Evolutionary conservation across 2,888 invertebrate genomes (phyloP), one percentile per base, ranked within the genome.

Genomic region (Enchytraeus crypticus): DNA sequence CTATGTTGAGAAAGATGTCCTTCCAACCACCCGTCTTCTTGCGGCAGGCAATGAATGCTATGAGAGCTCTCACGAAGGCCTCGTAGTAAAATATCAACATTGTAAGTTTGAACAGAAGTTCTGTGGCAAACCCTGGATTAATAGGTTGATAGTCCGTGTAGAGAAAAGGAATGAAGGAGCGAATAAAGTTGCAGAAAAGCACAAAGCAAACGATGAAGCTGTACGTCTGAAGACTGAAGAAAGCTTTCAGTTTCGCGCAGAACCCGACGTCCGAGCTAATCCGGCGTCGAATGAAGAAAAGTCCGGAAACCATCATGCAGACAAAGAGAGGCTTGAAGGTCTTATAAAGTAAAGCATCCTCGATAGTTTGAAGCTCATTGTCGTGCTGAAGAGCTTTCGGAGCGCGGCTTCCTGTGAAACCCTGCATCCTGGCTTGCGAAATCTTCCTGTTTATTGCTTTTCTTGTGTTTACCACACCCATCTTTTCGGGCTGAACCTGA

Each of bases 31-130:
- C 51, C 14, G 29, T 61, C 14, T 59, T 43, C 14, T 43, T n/a
- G 5, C 33, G 30, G 29, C 64, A 60, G 21, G 45, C 23, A 21
- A 63, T 21, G 49, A 60, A 58, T 23, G 59, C 59, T 1, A 66
- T 27, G 0, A 53, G 29, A 1, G 64, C 57, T 3, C 65, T 51
- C n/a, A 32, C 43, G 27, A 53, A 49, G 8, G 62, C 43, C 56
- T 66, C 66, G 53, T 62, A 63, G 45, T 47, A 60, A 34, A 66
- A 70, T 21, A 71, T 66, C 14, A 64, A 61, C 26, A 66, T 64
- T n/a, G 69, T 59, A 1, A 71, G 27, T 53, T 68, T 67, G 56
- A 71, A 70, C 30, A 72, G 69, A 21, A 72, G 60, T 4, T 63
- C 58, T 46, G 66, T 64, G 49, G 61, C 66, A 51, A 62, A 60